A percentile compares a stretch with the other conserved stretches of the same genome.
phyloP scores from a whole-genome alignment of 2,113 vertebrate species.

The Argyrosomus japonicus region DNA sequence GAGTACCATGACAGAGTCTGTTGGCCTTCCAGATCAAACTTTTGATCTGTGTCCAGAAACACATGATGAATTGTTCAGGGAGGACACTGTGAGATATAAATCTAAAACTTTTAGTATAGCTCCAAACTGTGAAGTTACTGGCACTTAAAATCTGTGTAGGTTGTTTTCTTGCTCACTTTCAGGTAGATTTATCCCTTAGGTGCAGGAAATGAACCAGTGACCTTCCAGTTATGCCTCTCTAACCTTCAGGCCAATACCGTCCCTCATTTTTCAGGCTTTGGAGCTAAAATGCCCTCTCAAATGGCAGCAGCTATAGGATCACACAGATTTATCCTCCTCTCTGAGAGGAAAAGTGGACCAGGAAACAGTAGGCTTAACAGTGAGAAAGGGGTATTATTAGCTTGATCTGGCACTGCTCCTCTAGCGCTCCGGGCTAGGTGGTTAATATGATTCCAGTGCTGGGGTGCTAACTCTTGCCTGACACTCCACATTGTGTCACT shows the following conservation, averaged over 20 bases:
- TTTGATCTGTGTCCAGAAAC: slow-evolving; percentile 7
- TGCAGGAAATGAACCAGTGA: slow-evolving; percentile 1
- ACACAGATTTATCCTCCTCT: slow-evolving; percentile 38
- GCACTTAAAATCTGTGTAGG: not conserved
- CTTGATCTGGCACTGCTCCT: slow-evolving; percentile 72
- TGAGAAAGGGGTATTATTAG: slow-evolving; percentile 79
- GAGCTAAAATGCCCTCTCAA: slow-evolving; percentile 25
- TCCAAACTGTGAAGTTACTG: not conserved
- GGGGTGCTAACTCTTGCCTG: slow-evolving; percentile 71
- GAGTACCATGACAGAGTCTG: slow-evolving; percentile 66
- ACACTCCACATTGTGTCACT: slow-evolving; percentile 71
- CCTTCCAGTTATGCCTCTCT: not conserved
- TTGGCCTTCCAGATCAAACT: slow-evolving; percentile 16
- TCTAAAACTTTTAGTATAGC: not conserved
- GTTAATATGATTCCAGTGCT: slow-evolving; percentile 81
- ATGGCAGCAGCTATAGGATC: slow-evolving; percentile 29
- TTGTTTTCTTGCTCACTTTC: not conserved
- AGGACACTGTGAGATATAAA: not conserved
- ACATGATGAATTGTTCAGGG: not conserved
- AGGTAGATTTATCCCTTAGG: slow-evolving; percentile 10
- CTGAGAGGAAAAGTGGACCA: slow-evolving; percentile 63
- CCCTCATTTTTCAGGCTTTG: slow-evolving; percentile 28
- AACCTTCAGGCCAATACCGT: not conserved
- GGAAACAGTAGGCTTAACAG: slow-evolving; percentile 60
- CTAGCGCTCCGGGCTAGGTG: slow-evolving; percentile 76